Evolutionary conservation across 2,113 vertebrate genomes (phyloP).

Genomic region (Limnothrissa miodon): DNA sequence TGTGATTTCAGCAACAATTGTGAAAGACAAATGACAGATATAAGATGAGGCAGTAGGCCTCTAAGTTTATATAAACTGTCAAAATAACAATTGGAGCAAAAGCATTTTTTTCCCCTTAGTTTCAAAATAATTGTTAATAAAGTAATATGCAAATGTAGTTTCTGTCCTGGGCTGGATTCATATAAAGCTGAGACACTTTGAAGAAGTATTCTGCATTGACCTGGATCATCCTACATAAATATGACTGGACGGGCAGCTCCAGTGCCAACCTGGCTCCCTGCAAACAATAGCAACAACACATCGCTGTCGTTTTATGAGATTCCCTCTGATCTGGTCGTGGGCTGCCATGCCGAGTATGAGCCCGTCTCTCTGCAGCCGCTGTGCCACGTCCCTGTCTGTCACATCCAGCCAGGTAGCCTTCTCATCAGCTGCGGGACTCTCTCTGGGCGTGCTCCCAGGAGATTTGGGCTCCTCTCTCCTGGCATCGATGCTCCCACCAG

Average conservation of each 20-base stretch:
- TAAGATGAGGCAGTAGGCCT: not conserved
- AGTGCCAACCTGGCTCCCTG: not conserved
- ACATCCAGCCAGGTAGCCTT: slow-evolving; percentile 28
- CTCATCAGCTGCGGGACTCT: not conserved
- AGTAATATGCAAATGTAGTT: not conserved
- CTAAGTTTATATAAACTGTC: not conserved
- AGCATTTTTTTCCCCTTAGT: not conserved
- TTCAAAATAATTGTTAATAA: not conserved
- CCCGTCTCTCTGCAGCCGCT: slow-evolving; percentile 30
- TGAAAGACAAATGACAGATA: not conserved
- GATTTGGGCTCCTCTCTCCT: slow-evolving; percentile 20
- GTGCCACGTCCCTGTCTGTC: slow-evolving; percentile 34
- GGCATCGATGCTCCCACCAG: slow-evolving; percentile 29
- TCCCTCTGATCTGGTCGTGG: slow-evolving; percentile 15
- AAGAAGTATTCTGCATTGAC: not conserved
- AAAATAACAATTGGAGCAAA: not conserved
- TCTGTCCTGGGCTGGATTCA: not conserved
- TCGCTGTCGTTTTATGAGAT: slow-evolving; percentile 23
- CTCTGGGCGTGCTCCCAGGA: slow-evolving; percentile 33
- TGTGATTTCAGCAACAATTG: not conserved
- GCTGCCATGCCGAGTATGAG: slow-evolving; percentile 28
- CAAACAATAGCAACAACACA: slow-evolving; percentile 33
- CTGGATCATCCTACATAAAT: not conserved
- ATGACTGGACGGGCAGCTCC: not conserved
- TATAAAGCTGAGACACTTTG: not conserved